Evolutionary conservation across 1,140 invertebrate genomes (phyloP).

Genomic region (Drosophila willistoni): DNA sequence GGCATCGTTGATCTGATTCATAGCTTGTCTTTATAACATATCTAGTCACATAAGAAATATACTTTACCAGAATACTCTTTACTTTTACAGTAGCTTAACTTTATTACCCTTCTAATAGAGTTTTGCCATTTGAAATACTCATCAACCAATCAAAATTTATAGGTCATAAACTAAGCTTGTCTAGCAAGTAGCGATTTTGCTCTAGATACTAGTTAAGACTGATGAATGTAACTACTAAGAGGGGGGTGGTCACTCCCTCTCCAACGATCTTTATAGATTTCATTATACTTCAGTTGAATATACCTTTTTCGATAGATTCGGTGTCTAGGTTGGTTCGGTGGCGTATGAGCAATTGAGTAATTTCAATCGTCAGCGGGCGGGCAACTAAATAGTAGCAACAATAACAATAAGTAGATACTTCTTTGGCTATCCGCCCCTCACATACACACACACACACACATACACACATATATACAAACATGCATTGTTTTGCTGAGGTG

Average conservation of each 20-base stretch:
- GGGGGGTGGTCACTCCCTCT: no score
- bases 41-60: no score
- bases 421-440: conserved; percentile 24
- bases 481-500: no score
- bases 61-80: not conserved
- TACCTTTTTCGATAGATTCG: not conserved
- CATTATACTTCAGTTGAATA: not conserved
- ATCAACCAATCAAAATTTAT: conserved; percentile 1
- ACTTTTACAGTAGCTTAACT: not conserved
- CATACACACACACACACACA: not conserved
- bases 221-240: not conserved
- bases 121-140: not conserved
- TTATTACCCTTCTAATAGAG: not conserved
- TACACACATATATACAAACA: no score
- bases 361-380: conserved; percentile 59
- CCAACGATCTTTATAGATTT: no score
- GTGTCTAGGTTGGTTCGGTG: conserved; percentile 31
- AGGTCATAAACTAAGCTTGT: not conserved
- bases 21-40: no score
- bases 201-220: not conserved
- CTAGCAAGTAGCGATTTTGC: not conserved
- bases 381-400: conserved; percentile 18
- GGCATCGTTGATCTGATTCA: not conserved
- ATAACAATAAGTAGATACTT: conserved; percentile 35
- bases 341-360: conserved; percentile 80